These are phyloP conservation scores for Leucania comma DNA, from an alignment of 2,888 invertebrate genomes.

Conservation along the genomic window DNA sequence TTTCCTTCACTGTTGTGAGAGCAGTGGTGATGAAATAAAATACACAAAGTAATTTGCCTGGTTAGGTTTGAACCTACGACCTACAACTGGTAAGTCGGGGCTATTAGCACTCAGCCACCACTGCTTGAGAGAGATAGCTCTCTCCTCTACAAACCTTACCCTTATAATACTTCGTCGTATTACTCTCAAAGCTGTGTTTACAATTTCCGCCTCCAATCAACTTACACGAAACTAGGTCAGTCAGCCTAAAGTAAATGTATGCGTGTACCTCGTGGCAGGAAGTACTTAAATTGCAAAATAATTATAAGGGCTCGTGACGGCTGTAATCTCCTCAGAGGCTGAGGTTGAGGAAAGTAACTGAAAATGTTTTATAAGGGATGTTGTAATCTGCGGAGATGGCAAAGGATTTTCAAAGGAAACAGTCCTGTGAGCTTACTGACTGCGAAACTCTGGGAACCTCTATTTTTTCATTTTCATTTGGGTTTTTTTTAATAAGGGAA, in stretches of 20 bases:
- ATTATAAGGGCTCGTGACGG: constrained; percentile 30
- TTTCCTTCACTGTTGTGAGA: too few relatives aligned
- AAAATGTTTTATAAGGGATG: constrained; percentile 9
- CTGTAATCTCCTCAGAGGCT: constrained; percentile 9
- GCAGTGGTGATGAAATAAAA: too few relatives aligned
- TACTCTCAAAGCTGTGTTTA: constrained; percentile 8
- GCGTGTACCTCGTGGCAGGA: constrained; percentile 13
- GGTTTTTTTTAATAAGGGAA: too few relatives aligned
- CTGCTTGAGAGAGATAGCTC: too few relatives aligned
- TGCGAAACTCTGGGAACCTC: background rate
- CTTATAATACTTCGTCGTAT: constrained; percentile 5
- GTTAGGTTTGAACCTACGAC: too few relatives aligned
- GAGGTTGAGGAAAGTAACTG: constrained; percentile 2
- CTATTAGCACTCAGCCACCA: too few relatives aligned
- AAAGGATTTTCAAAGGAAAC: background rate
- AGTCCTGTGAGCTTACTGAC: background rate
- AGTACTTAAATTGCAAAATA: constrained; percentile 33
- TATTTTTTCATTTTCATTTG: too few relatives aligned
- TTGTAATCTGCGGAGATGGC: background rate
- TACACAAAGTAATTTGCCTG: too few relatives aligned
- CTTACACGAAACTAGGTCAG: constrained; percentile 40
- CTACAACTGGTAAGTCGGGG: too few relatives aligned
- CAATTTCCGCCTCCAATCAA: constrained; percentile 16
- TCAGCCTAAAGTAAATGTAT: constrained; percentile 29
- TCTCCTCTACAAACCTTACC: background rate